Conservation (phyloP, 2,888 invertebrate species). For the Mayetiola destructor region DNA sequence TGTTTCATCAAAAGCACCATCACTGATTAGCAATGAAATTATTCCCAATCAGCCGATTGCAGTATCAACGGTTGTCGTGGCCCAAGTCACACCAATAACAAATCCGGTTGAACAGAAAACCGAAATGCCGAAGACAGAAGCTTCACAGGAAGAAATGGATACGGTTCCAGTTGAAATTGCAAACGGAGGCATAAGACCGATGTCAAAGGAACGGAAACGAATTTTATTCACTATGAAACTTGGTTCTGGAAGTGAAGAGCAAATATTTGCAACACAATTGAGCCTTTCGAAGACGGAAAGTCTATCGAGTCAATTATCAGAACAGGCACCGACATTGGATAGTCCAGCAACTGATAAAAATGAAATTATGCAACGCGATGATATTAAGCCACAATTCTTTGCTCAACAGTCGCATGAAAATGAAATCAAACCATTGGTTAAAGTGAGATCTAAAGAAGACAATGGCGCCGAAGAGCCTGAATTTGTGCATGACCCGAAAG, state of each 20-base stretch:
- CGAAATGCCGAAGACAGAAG: background rate
- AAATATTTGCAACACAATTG: constrained; percentile 51
- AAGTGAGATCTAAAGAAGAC: constrained; percentile 24
- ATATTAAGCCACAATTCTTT: background rate
- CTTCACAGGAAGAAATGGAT: background rate
- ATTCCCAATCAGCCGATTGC: constrained; percentile 24
- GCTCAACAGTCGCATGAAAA: background rate
- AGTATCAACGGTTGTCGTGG: constrained; percentile 15
- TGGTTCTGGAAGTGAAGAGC: constrained; percentile 47
- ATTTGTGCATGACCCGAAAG: constrained; percentile 15
- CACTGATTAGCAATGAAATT: constrained; percentile 15
- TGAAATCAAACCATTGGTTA: constrained; percentile 17
- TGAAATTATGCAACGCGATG: background rate
- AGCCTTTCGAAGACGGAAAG: constrained; percentile 50
- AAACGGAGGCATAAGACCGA: constrained; percentile 17
- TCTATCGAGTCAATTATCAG: constrained; percentile 46
- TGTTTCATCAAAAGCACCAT: constrained; percentile 26
- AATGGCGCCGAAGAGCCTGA: background rate
- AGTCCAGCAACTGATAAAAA: constrained; percentile 20
- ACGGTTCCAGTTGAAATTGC: constrained; percentile 21
- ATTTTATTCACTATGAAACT: constrained; percentile 52
- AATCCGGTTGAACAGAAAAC: background rate
- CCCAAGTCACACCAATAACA: background rate
- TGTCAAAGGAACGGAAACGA: constrained; percentile 34
- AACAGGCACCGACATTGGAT: constrained; percentile 26